Evolutionary conservation across 2,888 invertebrate genomes (phyloP).

Genomic region (Pterostichus madidus): DNA sequence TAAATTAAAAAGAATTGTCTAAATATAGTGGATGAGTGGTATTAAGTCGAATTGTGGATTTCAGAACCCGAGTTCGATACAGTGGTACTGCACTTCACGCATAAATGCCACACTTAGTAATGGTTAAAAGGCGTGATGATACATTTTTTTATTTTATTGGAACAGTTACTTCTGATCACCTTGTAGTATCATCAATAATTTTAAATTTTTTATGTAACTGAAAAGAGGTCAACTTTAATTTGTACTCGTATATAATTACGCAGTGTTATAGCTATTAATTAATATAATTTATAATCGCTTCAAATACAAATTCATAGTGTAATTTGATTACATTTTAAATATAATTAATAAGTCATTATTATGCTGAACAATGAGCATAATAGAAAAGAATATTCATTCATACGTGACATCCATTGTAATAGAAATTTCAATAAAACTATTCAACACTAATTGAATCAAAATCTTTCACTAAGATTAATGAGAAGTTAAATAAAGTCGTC

Average conservation of each 20-base stretch:
- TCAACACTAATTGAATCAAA: background rate
- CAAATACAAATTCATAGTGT: background rate
- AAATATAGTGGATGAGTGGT: no score
- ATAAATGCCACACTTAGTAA: no score
- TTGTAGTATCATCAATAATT: conserved; percentile 3
- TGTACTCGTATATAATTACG: background rate
- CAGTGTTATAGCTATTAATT: background rate
- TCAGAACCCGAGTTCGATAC: no score
- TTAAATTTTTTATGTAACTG: conserved; percentile 20
- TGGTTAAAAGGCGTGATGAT: no score
- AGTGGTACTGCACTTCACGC: no score
- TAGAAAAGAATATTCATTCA: conserved; percentile 3
- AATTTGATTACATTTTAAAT: background rate
- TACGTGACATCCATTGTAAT: background rate
- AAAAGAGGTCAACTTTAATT: conserved; percentile 19
- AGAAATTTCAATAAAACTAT: conserved; percentile 11
- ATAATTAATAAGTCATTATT: background rate
- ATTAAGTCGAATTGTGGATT: no score
- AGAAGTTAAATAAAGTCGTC: background rate
- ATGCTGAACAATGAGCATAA: background rate
- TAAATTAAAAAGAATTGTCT: no score
- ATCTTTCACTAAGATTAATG: conserved; percentile 1
- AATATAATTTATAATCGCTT: background rate
- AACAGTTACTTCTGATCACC: no score
- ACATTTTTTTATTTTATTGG: no score